A percentile compares a stretch with the other conserved stretches of the same genome.
These are phyloP conservation scores for Aspidoscelis tigris DNA, from an alignment of 2,113 vertebrate genomes.

Conservation along the genomic window DNA sequence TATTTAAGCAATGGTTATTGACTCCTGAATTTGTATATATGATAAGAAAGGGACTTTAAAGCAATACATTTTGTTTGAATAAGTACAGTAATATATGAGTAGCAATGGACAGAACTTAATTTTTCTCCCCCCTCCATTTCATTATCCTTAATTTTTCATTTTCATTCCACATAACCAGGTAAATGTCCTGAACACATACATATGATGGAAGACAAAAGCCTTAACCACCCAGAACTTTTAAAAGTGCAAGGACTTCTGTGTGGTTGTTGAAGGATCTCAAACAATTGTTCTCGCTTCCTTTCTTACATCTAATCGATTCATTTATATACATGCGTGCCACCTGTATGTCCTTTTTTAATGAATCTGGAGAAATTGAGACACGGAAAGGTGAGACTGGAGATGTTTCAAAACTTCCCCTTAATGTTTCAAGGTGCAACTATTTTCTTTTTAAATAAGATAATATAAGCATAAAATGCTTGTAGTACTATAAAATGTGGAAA, in stretches of 20 bases:
- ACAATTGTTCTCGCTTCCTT: slow-evolving; percentile 50
- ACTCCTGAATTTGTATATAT: neutral
- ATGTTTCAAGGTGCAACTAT: slow-evolving; percentile 21
- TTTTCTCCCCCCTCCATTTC: neutral
- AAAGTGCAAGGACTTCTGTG: neutral
- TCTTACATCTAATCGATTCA: neutral
- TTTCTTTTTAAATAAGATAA: slow-evolving; percentile 19
- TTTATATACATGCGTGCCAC: neutral
- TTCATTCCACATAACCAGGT: too few species aligned
- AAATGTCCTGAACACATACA: too few species aligned
- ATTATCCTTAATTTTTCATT: too few species aligned
- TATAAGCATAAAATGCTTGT: neutral
- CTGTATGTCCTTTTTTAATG: neutral
- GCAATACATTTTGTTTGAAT: neutral
- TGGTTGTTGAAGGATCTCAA: slow-evolving; percentile 26
- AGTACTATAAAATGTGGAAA: neutral
- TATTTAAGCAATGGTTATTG: too few species aligned
- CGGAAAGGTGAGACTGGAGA: neutral
- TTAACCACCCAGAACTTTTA: neutral
- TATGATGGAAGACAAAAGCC: neutral
- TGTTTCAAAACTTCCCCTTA: neutral
- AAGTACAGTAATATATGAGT: neutral
- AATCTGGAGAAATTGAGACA: slow-evolving; percentile 33
- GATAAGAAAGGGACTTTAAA: neutral
- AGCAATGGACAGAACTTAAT: neutral